Conservation (phyloP, 2,797 vertebrate genomes). For the Erithacus rubecula region DNA sequence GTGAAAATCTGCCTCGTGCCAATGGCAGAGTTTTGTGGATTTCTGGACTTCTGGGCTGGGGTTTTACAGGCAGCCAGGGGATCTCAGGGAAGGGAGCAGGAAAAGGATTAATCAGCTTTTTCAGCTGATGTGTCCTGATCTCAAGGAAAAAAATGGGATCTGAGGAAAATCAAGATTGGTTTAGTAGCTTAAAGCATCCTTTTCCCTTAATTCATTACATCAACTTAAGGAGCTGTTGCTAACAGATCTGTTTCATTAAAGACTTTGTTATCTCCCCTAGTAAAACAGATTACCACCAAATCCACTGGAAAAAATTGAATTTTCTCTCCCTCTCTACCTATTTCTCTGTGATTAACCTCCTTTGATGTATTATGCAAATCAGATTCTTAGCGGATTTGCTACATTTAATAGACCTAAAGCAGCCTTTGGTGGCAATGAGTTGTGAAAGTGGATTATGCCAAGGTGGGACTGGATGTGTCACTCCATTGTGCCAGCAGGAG, state of each 20-base stretch:
- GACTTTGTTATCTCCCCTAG: not conserved
- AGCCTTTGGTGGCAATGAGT: not conserved
- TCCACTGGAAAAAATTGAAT: not conserved
- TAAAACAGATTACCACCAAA: conserved; percentile 2
- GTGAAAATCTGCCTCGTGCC: not conserved
- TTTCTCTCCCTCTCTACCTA: not conserved
- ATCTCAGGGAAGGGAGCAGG: not conserved
- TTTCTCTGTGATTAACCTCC: conserved; percentile 27
- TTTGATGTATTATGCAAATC: conserved; percentile 19
- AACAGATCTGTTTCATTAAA: not conserved
- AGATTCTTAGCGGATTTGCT: not conserved
- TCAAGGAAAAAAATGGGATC: not conserved
- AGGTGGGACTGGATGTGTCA: not conserved
- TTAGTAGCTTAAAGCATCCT: not conserved
- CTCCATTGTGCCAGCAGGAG: not conserved
- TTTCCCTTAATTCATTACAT: not conserved
- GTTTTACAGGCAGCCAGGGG: not conserved
- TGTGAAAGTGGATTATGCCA: conserved; percentile 18
- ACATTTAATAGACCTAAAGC: not conserved
- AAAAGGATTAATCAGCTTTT: not conserved
- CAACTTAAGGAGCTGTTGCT: not conserved
- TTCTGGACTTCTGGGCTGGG: not conserved
- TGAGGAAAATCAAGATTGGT: not conserved
- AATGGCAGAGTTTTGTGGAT: not conserved
- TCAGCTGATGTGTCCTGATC: not conserved